phyloP scores from a whole-genome alignment of 2,113 vertebrate species.

The Jacana jacana region DNA sequence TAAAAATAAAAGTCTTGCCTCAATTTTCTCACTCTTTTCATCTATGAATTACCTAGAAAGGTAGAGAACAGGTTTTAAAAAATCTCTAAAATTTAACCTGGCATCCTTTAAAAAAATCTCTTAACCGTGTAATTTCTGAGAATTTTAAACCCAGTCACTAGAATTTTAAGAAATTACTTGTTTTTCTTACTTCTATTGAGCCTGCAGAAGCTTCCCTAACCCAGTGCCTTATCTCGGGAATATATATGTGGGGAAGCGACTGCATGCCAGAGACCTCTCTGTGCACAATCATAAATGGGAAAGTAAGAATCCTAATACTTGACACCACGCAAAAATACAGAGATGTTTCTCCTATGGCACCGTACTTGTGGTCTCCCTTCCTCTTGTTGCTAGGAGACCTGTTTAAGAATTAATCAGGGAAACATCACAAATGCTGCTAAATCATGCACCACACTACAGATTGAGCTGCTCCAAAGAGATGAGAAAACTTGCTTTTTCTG shows the following conservation, averaged over 20 bases:
- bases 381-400: conserved; percentile 74
- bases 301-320: conserved; percentile 1
- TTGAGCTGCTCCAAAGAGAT: conserved; percentile 38
- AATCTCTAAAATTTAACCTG: background rate
- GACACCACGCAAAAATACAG: background rate
- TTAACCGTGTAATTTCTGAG: background rate
- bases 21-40: background rate
- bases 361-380: conserved; percentile 24
- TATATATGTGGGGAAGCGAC: background rate
- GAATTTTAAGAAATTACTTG: background rate
- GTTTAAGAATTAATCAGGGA: conserved; percentile 67
- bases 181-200: background rate
- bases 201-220: background rate
- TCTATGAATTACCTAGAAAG: background rate
- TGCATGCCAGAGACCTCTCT: background rate
- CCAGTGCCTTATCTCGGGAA: background rate
- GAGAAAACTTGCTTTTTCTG: conserved; percentile 3
- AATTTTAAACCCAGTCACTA: background rate
- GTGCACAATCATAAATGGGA: background rate
- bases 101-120: background rate
- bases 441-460: conserved; percentile 49
- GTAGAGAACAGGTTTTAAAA: background rate
- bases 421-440: conserved; percentile 63
- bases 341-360: conserved; percentile 46
- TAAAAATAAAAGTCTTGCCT: background rate